Evolutionary conservation across 2,888 invertebrate species (phyloP), one percentile per base, ranked within the genome.

Genomic region (Diloba caeruleocephala): DNA sequence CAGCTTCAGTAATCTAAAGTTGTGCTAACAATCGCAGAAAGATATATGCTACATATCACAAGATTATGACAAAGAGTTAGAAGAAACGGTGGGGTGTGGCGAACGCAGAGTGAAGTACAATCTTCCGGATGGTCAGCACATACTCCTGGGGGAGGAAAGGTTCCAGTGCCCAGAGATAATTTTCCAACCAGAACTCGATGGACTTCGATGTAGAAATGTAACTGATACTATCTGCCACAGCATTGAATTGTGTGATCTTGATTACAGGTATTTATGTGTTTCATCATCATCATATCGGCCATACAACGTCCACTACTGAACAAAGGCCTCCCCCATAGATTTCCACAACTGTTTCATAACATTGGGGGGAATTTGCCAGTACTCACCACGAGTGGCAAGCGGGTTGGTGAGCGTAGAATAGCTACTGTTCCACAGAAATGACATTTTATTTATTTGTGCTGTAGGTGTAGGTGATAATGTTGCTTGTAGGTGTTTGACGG

Each of bases 111-210:
- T 96, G 95, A 74, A 95, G 94, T 98, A 97, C 89, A 96, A 96
- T 82, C 94, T 98, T 70, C 98, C 98, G 59, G 98, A 98, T 85
- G 98, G 98, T 59, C 97, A 97, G 89, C 58, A 81, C 5, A 96
- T 98, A 57, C 94, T 96, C 81, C 95, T 97, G 71, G 96, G 97
- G 62, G 95, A 96, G 77, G 97, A 97, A 86, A 94, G 97, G 73
- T 97, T 97, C 95, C 95, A 96, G 81, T 96, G 96, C 83, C 96
- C 97, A 8, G 98, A 98, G 88, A 95, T 96, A 13, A 94, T 98
- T 78, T 97, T 98, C 95, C 96, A 97, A 85, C 97, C 98, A 38
- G 95, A 96, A 26, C 95, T 97, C 92, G 93, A 96, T 89, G 96
- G 96, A 17, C 95, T 96, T 94, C 95, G 96, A 85, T 95, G 96